Evolutionary conservation across 2,113 vertebrate species (phyloP).

Genomic region (Sigmodon hispidus): DNA sequence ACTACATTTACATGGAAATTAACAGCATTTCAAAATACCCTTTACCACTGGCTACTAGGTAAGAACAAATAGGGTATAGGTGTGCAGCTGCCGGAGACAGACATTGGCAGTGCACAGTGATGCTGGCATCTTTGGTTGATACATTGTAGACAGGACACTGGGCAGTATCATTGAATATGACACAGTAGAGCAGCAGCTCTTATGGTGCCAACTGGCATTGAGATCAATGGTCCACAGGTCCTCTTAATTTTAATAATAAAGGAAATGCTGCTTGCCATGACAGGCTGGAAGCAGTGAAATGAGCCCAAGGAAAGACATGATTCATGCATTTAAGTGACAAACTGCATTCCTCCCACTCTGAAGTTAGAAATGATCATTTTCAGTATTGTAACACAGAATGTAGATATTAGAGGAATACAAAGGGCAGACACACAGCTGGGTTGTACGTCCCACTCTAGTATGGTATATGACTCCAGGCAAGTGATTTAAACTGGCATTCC

Average conservation of each 20-base stretch:
- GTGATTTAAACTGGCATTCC: neutral
- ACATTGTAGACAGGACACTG: neutral
- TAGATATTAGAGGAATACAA: neutral
- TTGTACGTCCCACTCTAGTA: constrained; percentile 34
- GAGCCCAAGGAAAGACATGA: neutral
- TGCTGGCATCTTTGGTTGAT: neutral
- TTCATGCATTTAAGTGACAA: constrained; percentile 58
- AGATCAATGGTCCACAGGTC: constrained; percentile 66
- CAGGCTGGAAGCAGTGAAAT: constrained; percentile 18
- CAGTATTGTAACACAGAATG: neutral
- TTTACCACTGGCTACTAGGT: neutral
- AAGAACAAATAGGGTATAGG: neutral
- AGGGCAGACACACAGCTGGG: constrained; percentile 40
- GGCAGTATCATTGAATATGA: neutral
- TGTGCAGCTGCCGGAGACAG: neutral
- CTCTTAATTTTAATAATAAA: constrained; percentile 73
- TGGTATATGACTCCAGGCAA: neutral
- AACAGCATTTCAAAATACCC: neutral
- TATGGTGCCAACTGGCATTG: constrained; percentile 40
- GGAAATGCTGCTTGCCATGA: constrained; percentile 60
- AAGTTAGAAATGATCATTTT: neutral
- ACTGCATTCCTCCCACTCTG: neutral
- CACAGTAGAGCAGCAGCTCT: constrained; percentile 10
- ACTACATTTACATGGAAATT: constrained; percentile 41
- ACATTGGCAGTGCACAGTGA: neutral